These are phyloP conservation scores for Macrotis lagotis DNA, from an alignment of 2,113 vertebrate genomes.

Conservation along the genomic window DNA sequence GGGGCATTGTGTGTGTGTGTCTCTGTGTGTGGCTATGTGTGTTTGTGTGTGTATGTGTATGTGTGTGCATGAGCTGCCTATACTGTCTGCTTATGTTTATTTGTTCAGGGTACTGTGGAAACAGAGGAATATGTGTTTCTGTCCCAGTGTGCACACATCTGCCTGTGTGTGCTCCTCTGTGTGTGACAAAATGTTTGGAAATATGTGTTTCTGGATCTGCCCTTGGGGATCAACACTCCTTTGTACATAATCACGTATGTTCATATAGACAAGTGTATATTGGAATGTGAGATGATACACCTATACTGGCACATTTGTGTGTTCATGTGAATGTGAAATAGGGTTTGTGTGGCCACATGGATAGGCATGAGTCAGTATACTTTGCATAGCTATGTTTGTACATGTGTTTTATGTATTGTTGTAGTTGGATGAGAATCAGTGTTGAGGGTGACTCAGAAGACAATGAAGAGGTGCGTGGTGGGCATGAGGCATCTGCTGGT, in stretches of 20 bases:
- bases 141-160: background rate
- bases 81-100: background rate
- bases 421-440: background rate
- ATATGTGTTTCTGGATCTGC: background rate
- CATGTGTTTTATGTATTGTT: background rate
- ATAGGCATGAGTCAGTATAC: background rate
- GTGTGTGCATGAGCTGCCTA: background rate
- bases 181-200: background rate
- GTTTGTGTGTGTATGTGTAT: too few species aligned
- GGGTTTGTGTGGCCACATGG: background rate
- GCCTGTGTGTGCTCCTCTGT: background rate
- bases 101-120: background rate
- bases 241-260: background rate
- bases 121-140: background rate
- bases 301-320: background rate
- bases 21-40: too few species aligned
- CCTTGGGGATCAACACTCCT: background rate
- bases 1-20: background rate
- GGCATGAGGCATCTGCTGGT: background rate
- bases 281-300: fast-evolving
- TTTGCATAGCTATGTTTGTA: background rate
- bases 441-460: background rate
- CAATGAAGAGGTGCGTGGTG: background rate
- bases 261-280: background rate
- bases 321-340: background rate